Base-by-base conservation (phyloP, 2,797 vertebrate species). In the Gambelia wislizenii region DNA sequence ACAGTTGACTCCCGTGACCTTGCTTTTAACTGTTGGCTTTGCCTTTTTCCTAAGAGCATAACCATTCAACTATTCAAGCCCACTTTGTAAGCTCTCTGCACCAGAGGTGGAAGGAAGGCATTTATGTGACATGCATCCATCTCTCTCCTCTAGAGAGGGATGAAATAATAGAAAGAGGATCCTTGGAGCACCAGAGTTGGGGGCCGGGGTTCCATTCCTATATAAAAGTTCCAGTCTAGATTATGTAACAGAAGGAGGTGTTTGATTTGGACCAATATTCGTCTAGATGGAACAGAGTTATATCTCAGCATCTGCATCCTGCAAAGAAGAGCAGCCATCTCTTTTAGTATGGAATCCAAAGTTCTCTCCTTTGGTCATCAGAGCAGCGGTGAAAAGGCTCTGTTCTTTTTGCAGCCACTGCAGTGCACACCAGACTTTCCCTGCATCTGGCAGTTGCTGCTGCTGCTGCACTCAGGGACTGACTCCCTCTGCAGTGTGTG, bases 401-500 rank as follows among this genome's bases (percentile, higher is more conserved):
- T 84, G 16, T 27, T 64, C n/a, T 86, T 75, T 81, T 75, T 25
- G 69, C 76, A 81, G 83, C 20, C 77, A 67, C 82, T 56, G 76
- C 83, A 80, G 56, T 80, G 67, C 89, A 30, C 54, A n/a, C 89
- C 33, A 49, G 54, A 36, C 76, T 59, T 42, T 25, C n/a, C 59
- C 59, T 56, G 83, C 59, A 42, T 56, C 56, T 27, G n/a, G 22
- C 67, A 10, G 8, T 39, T 52, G 33, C 36, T n/a, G 49, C 72
- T 84, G 22, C 39, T 59, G 77, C 89, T 85, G 83, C 86, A 81
- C 78, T 78, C 84, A 42, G 42, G 67, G 44, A 70, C 25, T 54
- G 54, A 81, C 72, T 79, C 61, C 54, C 36, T 72, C 42, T 18
- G 81, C 22, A 76, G 84, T 76, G 20, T 83, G 59, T 52, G 42